Evolutionary conservation across 2,113 vertebrate genomes (phyloP), one percentile per base, ranked within the genome.

Genomic region (Puffinus mauretanicus): DNA sequence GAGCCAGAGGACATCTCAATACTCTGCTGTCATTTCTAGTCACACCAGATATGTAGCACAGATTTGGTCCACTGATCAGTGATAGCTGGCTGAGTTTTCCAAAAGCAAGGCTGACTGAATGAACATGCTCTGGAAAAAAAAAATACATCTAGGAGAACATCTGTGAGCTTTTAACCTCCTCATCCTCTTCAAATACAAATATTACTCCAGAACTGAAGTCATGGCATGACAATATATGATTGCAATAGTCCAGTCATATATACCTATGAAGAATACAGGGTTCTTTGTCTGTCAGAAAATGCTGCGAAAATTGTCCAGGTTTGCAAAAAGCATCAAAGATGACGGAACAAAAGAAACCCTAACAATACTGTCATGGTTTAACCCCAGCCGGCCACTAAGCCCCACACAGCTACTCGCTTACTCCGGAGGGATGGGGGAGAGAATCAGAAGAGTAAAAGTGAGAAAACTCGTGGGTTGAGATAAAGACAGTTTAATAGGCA

Each of bases 81-180:
- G 40, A 27, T 13, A 75, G 25, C 5, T 58, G 36, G 4, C 20
- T 81, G 69, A 82, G 18, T 72, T 62, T 58, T 93, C 54, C 46
- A 70, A 86, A 94, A 70, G 17, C 36, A 80, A 90, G 13, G 20
- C 25, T 58, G 25, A 51, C 25, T 78, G 55, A 81, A 77, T n/a
- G 42, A 73, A 73, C 14, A 40, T 0, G 0, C 4, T 61, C 38
- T 46, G 0, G 2, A 16, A 36, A 76, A 58, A 13, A 13, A 20
- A 29, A 27, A 17, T 6, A 57, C 44, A 34, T 18, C 16, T 34
- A 52, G 32, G 32, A 81, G 13, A 85, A 58, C 19, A 25, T 47
- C 9, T 85, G 27, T 66, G 67, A 81, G 22, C 10, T 86, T 83
- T 72, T 69, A 66, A 42, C 26, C 11, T 92, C 36, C 4, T 64